These are phyloP conservation scores for Pherbina coryleti DNA, from an alignment of 2,888 invertebrate species.

Conservation along the genomic window DNA sequence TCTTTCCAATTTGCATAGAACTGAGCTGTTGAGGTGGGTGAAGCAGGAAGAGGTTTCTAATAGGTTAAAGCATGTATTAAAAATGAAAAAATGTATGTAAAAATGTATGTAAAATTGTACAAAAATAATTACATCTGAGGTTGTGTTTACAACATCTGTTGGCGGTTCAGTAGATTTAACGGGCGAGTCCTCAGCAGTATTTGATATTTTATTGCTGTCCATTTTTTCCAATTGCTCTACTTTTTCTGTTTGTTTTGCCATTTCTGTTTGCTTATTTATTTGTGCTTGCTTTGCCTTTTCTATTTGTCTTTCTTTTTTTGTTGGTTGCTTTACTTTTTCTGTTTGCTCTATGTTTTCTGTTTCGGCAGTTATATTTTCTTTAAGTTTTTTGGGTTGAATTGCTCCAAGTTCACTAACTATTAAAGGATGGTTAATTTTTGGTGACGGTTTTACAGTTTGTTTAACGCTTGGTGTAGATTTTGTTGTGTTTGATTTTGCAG, in stretches of 20 bases:
- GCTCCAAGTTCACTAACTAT: neutral
- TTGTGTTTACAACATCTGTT: neutral
- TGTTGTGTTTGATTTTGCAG: neutral
- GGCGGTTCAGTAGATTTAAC: neutral
- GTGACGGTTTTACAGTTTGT: neutral
- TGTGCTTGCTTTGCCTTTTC: neutral
- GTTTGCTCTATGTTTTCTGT: neutral
- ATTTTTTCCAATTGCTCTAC: neutral
- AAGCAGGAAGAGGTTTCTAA: slow-evolving; percentile 56
- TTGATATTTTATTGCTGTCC: slow-evolving; percentile 19
- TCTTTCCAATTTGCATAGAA: slow-evolving; percentile 68
- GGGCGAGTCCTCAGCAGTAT: neutral
- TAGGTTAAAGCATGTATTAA: slow-evolving; percentile 4
- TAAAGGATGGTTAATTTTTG: neutral
- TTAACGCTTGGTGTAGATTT: slow-evolving; percentile 23
- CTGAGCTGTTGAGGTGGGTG: slow-evolving; percentile 64
- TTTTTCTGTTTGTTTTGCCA: neutral
- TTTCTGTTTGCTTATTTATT: neutral
- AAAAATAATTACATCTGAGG: neutral
- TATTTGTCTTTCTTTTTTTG: neutral
- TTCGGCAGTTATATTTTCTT: neutral
- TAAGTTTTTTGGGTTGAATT: neutral
- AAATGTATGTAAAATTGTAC: slow-evolving; percentile 9
- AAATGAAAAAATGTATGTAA: neutral
- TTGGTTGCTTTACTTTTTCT: neutral